Base-by-base conservation (phyloP, 1,140 invertebrate genomes). In the Amyelois transitella region DNA sequence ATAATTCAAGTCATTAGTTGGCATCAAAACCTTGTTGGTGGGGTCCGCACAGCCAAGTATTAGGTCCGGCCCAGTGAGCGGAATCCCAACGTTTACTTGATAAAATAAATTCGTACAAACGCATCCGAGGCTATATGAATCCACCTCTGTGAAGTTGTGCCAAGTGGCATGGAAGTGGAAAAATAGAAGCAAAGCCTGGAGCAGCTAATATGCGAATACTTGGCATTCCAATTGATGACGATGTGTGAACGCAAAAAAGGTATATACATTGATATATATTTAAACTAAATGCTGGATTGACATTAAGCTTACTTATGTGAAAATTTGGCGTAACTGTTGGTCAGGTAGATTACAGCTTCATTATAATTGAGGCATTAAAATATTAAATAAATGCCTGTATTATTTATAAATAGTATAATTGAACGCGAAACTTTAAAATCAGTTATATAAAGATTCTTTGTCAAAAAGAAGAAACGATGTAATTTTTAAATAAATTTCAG, bases 61-160 rank as follows among this genome's bases (percentile, higher is more conserved):
- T 87, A 85, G 53, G 53, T 79, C 51, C 82, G 56, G 63, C 51
- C 66, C 82, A 87, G 50, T 86, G 84, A 57, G 75, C 71, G 70
- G 79, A 77, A 81, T 66, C 63, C 80, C 72, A 76, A 69, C 77
- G 76, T 84, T 85, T 84, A 84, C 81, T 85, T 82, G 84, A 87
- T 87, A 86, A 87, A 87, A 87, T 87, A 85, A 87, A 84, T 87
- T 84, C 81, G 81, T 75, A 87, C 84, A 87, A 86, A 86, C 74
- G 77, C 77, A 83, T 77, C 75, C 69, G 66, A n/a, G 78, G 79
- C 80, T 82, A 85, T 87, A 87, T 87, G 84, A 84, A 81, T 87
- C 77, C 59, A 69, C 66, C 78, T 83, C 80, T 83, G 70, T 87
- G 84, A 86, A 86, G 76, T 81, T 71, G 73, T 85, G 84, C 70